Conservation (phyloP, 2,888 invertebrate genomes). For the Chrysina gloriosa region DNA sequence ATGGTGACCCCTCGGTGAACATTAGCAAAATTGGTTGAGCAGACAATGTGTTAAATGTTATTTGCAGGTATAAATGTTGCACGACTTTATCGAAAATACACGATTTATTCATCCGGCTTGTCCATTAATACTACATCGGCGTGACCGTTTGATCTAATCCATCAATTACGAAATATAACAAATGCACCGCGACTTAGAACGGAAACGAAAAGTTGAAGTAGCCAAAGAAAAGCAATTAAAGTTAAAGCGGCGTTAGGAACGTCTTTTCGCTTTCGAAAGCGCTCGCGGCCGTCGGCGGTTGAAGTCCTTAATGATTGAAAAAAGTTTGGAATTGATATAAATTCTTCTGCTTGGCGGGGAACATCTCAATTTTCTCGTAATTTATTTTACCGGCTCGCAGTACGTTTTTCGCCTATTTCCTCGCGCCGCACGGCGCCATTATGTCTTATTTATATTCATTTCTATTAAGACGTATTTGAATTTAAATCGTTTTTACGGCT, state of each 20-base stretch:
- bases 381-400: slow-evolving; percentile 35
- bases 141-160: too few species aligned
- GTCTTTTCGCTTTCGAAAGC: background rate
- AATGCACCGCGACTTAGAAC: too few species aligned
- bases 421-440: slow-evolving; percentile 19
- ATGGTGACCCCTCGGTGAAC: too few species aligned
- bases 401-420: slow-evolving; percentile 8
- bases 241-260: slow-evolving; percentile 27
- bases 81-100: too few species aligned
- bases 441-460: slow-evolving; percentile 42
- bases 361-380: slow-evolving; percentile 43
- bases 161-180: too few species aligned
- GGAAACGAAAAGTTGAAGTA: background rate
- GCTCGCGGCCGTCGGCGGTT: slow-evolving; percentile 17
- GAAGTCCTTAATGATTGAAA: slow-evolving; percentile 43
- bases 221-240: slow-evolving; percentile 35
- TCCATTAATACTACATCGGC: too few species aligned
- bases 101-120: too few species aligned
- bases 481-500: slow-evolving; percentile 44
- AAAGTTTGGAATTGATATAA: slow-evolving; percentile 42
- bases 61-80: too few species aligned
- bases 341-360: slow-evolving; percentile 17
- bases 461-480: slow-evolving; percentile 45
- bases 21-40: too few species aligned
- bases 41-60: too few species aligned